Base-by-base conservation (phyloP, 2,113 vertebrate genomes). In the Leuciscus idus region DNA sequence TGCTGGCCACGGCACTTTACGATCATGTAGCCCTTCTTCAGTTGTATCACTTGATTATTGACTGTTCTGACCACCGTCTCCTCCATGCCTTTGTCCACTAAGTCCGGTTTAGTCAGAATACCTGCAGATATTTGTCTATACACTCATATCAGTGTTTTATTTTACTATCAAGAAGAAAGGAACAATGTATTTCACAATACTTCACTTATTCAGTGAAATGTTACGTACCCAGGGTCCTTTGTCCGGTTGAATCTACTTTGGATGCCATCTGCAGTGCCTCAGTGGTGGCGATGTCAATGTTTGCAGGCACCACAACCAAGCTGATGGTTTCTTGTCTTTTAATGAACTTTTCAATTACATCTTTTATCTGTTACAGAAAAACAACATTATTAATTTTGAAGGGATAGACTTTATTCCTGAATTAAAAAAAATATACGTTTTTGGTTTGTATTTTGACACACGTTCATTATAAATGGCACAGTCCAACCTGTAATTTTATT, bases 261-360 rank as follows among this genome's bases (percentile, higher is more conserved):
- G 91, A 93, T 23, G 96, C 96, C 96, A 97, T 96, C 90, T 93
- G 93, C 91, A 97, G 84, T 0, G 95, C 96, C 90, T 97, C 96
- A 0, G 95, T 96, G 85, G 96, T 96, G 66, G 95, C 94, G 2
- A 96, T 96, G 91, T 96, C 96, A 91, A 96, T 94, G 0, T 96
- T 97, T 61, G 95, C 90, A 0, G 96, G 96, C 33, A 97, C 93
- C 64, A 96, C 95, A 19, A 96, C 95, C 90, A 97, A 85, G 87
- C 92, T 96, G 70, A 97, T 89, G 0, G 96, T 97, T 87, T 97
- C 93, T 86, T 94, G 91, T 86, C 68, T 93, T 3, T 61, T 6
- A 85, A 96, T 96, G 43, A 90, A 93, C 1, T 3, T 93, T 87
- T 0, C 91, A 74, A 97, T 96, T 0, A 97, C 92, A 0, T 0